These are phyloP conservation scores for Amphipyra berbera DNA, from an alignment of 2,888 invertebrate genomes.

Conservation along the genomic window DNA sequence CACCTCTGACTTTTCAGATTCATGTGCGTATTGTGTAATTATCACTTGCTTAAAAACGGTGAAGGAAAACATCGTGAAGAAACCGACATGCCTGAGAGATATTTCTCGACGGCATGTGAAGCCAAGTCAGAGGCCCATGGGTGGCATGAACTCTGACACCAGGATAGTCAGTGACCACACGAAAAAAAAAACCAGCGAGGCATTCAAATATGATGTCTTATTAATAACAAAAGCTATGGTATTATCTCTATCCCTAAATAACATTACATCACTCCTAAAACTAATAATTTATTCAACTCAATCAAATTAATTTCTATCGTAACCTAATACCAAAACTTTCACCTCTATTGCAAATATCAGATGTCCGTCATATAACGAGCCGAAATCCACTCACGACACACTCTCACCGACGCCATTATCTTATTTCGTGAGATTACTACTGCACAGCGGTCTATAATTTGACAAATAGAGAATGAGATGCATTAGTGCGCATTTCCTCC, in stretches of 20 bases:
- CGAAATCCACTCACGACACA: constrained; percentile 72
- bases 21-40: too few relatives aligned
- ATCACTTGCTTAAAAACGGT: too few relatives aligned
- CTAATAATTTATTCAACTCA: constrained; percentile 24
- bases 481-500: constrained; percentile 86
- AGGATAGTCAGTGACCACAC: too few relatives aligned
- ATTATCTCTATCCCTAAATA: neutral
- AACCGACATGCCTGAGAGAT: too few relatives aligned
- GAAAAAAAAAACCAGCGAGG: too few relatives aligned
- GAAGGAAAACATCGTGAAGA: too few relatives aligned
- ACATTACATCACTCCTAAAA: constrained; percentile 2
- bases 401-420: constrained; percentile 76
- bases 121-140: too few relatives aligned
- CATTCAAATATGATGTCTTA: neutral
- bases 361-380: constrained; percentile 70
- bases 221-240: neutral
- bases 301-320: constrained; percentile 26
- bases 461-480: constrained; percentile 89
- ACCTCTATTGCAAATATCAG: constrained; percentile 74
- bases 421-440: constrained; percentile 82
- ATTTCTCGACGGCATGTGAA: too few relatives aligned
- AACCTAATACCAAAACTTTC: constrained; percentile 65
- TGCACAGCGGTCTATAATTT: constrained; percentile 84
- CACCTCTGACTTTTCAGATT: too few relatives aligned
- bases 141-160: too few relatives aligned